phyloP scores from a whole-genome alignment of 92 coral and sea anemone genomes.

The Palythoa grandiflora region DNA sequence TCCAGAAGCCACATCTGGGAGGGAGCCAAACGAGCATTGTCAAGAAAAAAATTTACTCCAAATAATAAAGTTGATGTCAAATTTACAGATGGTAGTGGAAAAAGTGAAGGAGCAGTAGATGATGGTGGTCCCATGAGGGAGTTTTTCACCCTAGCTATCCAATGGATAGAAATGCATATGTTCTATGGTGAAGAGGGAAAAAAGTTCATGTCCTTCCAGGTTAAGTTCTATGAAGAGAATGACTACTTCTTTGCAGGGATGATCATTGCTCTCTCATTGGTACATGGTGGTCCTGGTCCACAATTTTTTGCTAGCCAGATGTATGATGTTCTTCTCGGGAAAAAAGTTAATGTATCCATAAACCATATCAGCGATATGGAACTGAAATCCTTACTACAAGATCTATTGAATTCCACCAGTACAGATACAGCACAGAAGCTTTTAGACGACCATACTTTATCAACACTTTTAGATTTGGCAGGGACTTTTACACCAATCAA shows the following conservation, averaged over 20 bases:
- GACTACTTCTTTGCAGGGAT: conserved; percentile 65
- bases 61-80: conserved; percentile 43
- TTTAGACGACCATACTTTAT: conserved; percentile 2
- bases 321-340: conserved; percentile 29
- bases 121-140: conserved; percentile 49
- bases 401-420: conserved; percentile 18
- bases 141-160: conserved; percentile 51
- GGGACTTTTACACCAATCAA: conserved; percentile 27
- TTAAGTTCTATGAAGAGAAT: conserved; percentile 24
- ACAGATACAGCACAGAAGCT: conserved; percentile 23
- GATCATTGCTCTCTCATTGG: conserved; percentile 64
- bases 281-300: conserved; percentile 65
- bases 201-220: conserved; percentile 63
- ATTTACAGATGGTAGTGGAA: conserved; percentile 55
- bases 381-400: conserved; percentile 27
- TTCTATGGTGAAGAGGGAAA: conserved; percentile 36
- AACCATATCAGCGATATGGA: conserved; percentile 21
- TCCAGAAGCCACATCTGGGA: conserved; percentile 53
- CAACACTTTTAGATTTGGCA: conserved; percentile 32
- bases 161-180: conserved; percentile 46
- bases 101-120: conserved; percentile 52
- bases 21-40: conserved; percentile 56
- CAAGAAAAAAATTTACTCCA: conserved; percentile 46
- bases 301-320: conserved; percentile 28
- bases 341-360: conserved; percentile 21